Percentiles rank a stretch among this genome's conserved stretches.
Evolutionary conservation across 2,888 invertebrate genomes (phyloP).

Genomic region (Melanostoma mellinum): DNA sequence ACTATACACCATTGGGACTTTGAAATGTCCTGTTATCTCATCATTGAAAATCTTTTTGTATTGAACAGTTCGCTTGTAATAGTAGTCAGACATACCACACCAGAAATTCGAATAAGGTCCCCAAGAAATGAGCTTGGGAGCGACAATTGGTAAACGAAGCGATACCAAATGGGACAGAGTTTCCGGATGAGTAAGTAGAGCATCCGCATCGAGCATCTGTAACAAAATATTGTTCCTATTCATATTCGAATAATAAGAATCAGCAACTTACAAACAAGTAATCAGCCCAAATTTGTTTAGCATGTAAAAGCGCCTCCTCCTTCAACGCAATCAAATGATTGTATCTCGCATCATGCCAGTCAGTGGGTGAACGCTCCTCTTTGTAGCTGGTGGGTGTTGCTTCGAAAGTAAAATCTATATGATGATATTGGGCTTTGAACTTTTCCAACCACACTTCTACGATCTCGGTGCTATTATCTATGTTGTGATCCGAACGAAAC

Average conservation of each 20-base stretch:
- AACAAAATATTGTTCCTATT: conserved; percentile 66
- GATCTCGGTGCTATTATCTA: conserved; percentile 89
- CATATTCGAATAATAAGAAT: too few relatives aligned
- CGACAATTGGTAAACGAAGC: conserved; percentile 86
- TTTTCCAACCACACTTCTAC: conserved; percentile 88
- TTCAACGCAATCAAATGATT: conserved; percentile 90
- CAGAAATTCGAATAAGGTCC: conserved; percentile 97
- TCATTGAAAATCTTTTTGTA: conserved; percentile 91
- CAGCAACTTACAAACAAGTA: conserved; percentile 89
- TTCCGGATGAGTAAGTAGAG: conserved; percentile 87
- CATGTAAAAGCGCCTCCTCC: conserved; percentile 88
- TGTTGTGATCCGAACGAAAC: conserved; percentile 94
- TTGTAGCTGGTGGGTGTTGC: conserved; percentile 79
- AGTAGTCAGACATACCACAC: conserved; percentile 95
- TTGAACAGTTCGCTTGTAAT: conserved; percentile 91
- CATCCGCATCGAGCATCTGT: conserved; percentile 93
- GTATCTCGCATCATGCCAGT: conserved; percentile 91
- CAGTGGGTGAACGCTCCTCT: conserved; percentile 86
- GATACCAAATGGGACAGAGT: conserved; percentile 86
- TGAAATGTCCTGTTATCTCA: conserved; percentile 88
- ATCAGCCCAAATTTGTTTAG: conserved; percentile 92
- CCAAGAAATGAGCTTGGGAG: conserved; percentile 94
- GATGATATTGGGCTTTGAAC: conserved; percentile 87
- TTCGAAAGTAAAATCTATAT: conserved; percentile 83
- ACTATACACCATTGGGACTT: conserved; percentile 96